Evolutionary conservation across 2,113 vertebrate genomes (phyloP), one percentile per base, ranked within the genome.

Genomic region (Grus americana): DNA sequence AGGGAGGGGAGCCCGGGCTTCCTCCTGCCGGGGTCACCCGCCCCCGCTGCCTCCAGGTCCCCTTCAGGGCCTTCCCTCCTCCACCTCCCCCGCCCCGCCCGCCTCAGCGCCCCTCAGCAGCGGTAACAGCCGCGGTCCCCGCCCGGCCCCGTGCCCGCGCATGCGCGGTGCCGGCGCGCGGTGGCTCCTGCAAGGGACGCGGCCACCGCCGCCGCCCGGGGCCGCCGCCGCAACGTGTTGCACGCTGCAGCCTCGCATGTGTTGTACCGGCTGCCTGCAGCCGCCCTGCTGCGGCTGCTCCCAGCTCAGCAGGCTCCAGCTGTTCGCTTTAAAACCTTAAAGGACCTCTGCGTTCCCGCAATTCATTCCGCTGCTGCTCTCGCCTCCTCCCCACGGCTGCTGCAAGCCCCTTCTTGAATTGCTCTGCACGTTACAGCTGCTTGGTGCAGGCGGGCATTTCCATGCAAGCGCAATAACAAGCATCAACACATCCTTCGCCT

Each of bases 31-130:
- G 15, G 2, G 1, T 1, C 46, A 0, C 11, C 44, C 4, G 3
- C 2, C 5, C 11, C n/a, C 21, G 12, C 40, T 1, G n/a, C 14
- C 38, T 4, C 15, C n/a, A 5, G 7, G 5, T 3, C 6, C 23
- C 9, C 40, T 6, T n/a, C 29, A 2, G 12, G 1, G 11, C 16
- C 14, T 4, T 12, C 23, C 5, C 15, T 38, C 38, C 38, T 38
- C 38, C 38, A 38, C 38, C 38, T 38, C 38, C 38, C 38, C 38
- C 38, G 38, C 38, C 38, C 9, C 38, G 38, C 5, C 27, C 23
- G 2, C 2, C 5, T 1, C 62, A 0, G 12, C 21, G 4, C 14
- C 38, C 29, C 46, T 26, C 67, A 19, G 16, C 8, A 2, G 15
- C 46, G 9, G 5, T 32, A 50, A 11, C 23, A 2, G 32, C 44